phyloP scores from a whole-genome alignment of 2,888 invertebrate genomes.

The Xestia sexstrigata region DNA sequence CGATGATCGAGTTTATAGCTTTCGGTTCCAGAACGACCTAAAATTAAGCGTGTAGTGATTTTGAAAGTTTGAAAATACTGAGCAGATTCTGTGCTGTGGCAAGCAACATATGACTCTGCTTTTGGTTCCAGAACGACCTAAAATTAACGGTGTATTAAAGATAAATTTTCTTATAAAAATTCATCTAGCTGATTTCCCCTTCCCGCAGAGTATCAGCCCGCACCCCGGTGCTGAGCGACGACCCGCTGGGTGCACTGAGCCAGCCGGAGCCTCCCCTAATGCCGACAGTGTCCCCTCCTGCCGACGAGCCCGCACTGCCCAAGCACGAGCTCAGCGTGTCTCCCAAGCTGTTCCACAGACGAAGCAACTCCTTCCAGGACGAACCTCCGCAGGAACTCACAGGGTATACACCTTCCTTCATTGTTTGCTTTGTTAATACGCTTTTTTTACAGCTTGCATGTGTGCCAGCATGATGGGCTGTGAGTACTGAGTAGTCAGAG shows the following conservation, averaged over 20 bases:
- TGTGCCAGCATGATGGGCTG: conserved; percentile 22
- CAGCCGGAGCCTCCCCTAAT: conserved; percentile 62
- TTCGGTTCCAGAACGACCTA: too few species aligned
- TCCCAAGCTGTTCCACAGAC: conserved; percentile 93
- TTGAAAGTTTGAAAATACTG: too few species aligned
- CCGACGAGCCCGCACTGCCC: conserved; percentile 74
- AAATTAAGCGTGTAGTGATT: too few species aligned
- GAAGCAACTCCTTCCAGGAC: conserved; percentile 87
- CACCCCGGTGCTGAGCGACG: conserved; percentile 97
- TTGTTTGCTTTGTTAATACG: conserved; percentile 35
- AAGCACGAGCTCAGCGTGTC: conserved; percentile 91
- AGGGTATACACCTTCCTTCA: conserved; percentile 85
- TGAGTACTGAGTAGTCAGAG: background rate
- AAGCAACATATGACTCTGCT: too few species aligned
- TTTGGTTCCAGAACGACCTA: too few species aligned
- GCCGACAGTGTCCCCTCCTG: conserved; percentile 63
- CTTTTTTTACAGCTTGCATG: conserved; percentile 43
- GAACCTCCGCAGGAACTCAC: conserved; percentile 85
- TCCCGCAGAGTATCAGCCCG: conserved; percentile 92
- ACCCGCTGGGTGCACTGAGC: conserved; percentile 96
- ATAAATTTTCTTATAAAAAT: too few species aligned
- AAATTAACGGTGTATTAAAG: too few species aligned
- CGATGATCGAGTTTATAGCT: too few species aligned
- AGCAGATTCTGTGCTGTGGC: too few species aligned
- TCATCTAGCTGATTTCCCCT: background rate